These are phyloP conservation scores for Mayetiola destructor DNA, from an alignment of 2,888 invertebrate genomes.

Conservation along the genomic window DNA sequence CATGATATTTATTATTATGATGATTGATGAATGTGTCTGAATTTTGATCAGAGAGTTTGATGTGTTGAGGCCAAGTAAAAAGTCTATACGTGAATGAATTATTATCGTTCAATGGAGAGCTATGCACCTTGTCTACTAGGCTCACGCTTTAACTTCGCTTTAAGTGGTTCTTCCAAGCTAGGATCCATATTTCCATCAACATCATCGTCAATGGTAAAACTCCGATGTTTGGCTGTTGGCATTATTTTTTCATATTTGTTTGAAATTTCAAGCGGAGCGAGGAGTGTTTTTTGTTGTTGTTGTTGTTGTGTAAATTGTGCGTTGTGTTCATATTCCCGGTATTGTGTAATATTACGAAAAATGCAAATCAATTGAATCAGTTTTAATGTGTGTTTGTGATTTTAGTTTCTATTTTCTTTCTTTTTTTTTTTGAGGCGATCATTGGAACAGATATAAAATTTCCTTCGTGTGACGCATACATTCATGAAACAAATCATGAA, in stretches of 20 bases:
- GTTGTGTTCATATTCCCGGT: too few species aligned
- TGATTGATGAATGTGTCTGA: too few species aligned
- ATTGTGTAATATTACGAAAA: too few species aligned
- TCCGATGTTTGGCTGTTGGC: conserved; percentile 42
- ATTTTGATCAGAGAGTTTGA: too few species aligned
- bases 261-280: not conserved
- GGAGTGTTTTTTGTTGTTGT: not conserved
- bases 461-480: too few species aligned
- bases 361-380: not conserved
- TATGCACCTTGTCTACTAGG: conserved; percentile 47
- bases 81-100: too few species aligned
- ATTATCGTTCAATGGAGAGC: not conserved
- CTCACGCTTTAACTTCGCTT: conserved; percentile 45
- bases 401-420: not conserved
- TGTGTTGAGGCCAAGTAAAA: too few species aligned
- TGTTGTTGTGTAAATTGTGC: not conserved
- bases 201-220: conserved; percentile 44
- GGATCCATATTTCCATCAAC: conserved; percentile 41
- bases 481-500: too few species aligned
- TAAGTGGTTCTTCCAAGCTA: conserved; percentile 50
- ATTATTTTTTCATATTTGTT: conserved; percentile 17
- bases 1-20: too few species aligned
- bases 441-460: too few species aligned
- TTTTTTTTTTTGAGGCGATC: too few species aligned
- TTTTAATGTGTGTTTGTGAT: not conserved